Evolutionary conservation across 1,140 invertebrate species (phyloP).

Genomic region (Zaprionus lachaisei): DNA sequence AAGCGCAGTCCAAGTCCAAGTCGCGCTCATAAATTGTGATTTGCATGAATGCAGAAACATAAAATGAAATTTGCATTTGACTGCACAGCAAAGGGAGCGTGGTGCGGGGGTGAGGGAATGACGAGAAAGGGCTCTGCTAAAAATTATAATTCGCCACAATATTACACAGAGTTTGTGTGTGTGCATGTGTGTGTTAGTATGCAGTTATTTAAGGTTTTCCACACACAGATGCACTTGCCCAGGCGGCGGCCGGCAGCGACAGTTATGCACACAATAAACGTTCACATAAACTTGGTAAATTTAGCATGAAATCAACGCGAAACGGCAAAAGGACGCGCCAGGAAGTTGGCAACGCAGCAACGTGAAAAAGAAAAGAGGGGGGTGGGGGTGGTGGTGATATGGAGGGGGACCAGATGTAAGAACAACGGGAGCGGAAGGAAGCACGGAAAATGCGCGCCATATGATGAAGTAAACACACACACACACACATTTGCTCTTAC

Average conservation of each 20-base stretch:
- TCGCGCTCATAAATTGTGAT: slow-evolving; percentile 69
- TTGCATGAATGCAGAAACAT: slow-evolving; percentile 77
- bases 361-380: neutral
- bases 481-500: slow-evolving; percentile 16
- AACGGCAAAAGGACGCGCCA: slow-evolving; percentile 55
- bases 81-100: slow-evolving; percentile 47
- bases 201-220: slow-evolving; percentile 57
- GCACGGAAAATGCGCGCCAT: slow-evolving; percentile 79
- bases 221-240: neutral
- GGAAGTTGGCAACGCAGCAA: slow-evolving; percentile 51
- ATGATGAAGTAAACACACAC: slow-evolving; percentile 68
- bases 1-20: slow-evolving; percentile 44
- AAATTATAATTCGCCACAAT: slow-evolving; percentile 74
- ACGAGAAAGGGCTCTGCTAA: slow-evolving; percentile 26
- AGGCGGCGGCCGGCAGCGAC: slow-evolving; percentile 41
- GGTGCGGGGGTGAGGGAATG: too few relatives aligned
- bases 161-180: slow-evolving; percentile 31
- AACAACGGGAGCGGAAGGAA: slow-evolving; percentile 49
- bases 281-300: slow-evolving; percentile 70
- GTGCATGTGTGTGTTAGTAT: neutral
- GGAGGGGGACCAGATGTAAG: neutral
- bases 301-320: slow-evolving; percentile 64
- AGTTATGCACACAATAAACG: slow-evolving; percentile 81
- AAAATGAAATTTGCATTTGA: slow-evolving; percentile 80
- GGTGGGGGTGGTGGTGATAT: too few relatives aligned